Conservation (phyloP, 2,113 vertebrate species). For the Cyanoliseus patagonus region DNA sequence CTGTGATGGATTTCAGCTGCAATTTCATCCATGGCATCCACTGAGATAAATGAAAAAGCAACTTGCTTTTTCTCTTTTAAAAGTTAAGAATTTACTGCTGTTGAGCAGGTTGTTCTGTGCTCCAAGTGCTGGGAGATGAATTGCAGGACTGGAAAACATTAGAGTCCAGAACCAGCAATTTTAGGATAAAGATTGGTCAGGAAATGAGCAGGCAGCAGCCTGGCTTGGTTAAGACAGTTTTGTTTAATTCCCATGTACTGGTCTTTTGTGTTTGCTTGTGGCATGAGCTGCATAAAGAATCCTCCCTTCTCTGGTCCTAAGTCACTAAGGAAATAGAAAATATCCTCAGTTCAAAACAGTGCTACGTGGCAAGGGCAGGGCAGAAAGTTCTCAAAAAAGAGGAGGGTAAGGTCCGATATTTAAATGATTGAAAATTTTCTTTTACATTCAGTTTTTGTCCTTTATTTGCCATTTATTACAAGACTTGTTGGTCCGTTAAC, state of each 20-base stretch:
- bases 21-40: not conserved
- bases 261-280: not conserved
- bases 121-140: not conserved
- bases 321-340: not conserved
- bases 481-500: not conserved
- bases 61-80: not conserved
- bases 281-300: not conserved
- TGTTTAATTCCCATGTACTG: not conserved
- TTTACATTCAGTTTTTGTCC: not conserved
- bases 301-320: not conserved
- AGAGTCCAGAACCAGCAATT: not conserved
- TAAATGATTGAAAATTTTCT: not conserved
- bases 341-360: not conserved
- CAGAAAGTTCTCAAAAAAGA: not conserved
- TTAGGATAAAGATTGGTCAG: not conserved
- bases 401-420: not conserved
- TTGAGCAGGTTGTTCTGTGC: not conserved
- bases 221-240: not conserved
- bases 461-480: not conserved
- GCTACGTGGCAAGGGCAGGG: not conserved
- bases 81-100: not conserved
- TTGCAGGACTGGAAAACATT: not conserved
- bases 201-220: not conserved
- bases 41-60: not conserved
- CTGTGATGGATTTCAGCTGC: not conserved